These are phyloP conservation scores for Brotula barbata DNA, from an alignment of 2,797 vertebrate species.

Conservation along the genomic window DNA sequence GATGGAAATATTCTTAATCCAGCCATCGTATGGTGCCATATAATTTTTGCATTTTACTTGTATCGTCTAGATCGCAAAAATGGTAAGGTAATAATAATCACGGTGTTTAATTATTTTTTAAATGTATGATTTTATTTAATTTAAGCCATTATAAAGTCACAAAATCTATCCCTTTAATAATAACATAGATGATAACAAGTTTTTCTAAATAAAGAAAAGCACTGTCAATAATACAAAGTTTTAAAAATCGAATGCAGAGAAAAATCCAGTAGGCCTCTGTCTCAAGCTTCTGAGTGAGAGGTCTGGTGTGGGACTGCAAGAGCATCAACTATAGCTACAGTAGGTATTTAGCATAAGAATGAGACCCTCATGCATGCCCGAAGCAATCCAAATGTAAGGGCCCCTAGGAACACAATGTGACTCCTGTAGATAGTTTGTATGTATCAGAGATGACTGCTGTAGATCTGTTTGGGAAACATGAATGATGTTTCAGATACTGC, in stretches of 20 bases:
- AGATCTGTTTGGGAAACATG: constrained; percentile 79
- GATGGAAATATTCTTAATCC: not conserved
- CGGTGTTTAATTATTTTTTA: constrained; percentile 3
- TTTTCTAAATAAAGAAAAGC: not conserved
- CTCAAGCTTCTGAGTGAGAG: constrained; percentile 19
- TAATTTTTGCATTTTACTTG: not conserved
- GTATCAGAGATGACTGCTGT: constrained; percentile 76
- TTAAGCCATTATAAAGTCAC: not conserved
- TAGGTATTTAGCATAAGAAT: constrained; percentile 76
- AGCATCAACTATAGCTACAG: constrained; percentile 26
- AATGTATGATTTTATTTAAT: constrained; percentile 3
- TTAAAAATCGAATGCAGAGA: not conserved
- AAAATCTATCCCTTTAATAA: not conserved
- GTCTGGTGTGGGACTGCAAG: constrained; percentile 8
- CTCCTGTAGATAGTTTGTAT: constrained; percentile 75
- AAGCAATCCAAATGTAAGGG: constrained; percentile 54
- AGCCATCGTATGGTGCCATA: not conserved
- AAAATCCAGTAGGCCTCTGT: not conserved
- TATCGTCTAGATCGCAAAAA: no score
- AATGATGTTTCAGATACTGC: constrained; percentile 50
- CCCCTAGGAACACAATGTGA: constrained; percentile 62
- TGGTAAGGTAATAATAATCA: no score
- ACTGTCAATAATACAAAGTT: not conserved
- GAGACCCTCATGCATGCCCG: constrained; percentile 33
- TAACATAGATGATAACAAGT: not conserved